A percentile compares a stretch with the other conserved stretches of the same genome.
Conservation (phyloP, 1,140 invertebrate genomes). For the Diorhabda carinulata region DNA sequence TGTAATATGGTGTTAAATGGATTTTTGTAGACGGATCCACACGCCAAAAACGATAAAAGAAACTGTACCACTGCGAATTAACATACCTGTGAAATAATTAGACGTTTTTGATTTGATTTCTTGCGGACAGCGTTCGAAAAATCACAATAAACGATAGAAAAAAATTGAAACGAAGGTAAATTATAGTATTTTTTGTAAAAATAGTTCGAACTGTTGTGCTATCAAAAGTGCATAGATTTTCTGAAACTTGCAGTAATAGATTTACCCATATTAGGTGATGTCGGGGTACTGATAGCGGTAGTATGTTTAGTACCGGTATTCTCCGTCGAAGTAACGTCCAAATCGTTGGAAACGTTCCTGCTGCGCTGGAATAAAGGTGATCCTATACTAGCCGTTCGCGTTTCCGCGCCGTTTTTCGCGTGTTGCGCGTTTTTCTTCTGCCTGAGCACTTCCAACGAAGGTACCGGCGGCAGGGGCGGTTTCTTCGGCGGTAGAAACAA, state of each 20-base stretch:
- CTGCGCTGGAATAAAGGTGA: conserved; percentile 57
- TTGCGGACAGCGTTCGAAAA: too few relatives aligned
- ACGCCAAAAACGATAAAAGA: too few relatives aligned
- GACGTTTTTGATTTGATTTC: too few relatives aligned
- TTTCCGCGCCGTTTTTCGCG: conserved; percentile 46
- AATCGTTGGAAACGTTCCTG: conserved; percentile 51
- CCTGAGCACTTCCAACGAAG: conserved; percentile 56
- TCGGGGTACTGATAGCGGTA: conserved; percentile 47
- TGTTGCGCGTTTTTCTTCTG: conserved; percentile 39
- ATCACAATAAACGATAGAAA: too few relatives aligned
- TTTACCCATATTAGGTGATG: conserved; percentile 48
- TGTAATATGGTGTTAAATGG: too few relatives aligned
- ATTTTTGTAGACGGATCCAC: too few relatives aligned
- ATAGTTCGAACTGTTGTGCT: neutral
- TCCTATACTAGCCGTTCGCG: conserved; percentile 54
- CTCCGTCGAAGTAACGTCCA: conserved; percentile 45
- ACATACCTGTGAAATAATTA: too few relatives aligned
- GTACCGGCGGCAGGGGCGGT: conserved; percentile 66
- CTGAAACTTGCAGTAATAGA: neutral
- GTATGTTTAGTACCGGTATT: conserved; percentile 22
- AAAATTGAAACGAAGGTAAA: too few relatives aligned
- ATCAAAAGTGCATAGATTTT: conserved; percentile 1
- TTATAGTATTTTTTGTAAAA: too few relatives aligned
- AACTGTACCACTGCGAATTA: too few relatives aligned
- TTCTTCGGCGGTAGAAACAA: conserved; percentile 61